Base-by-base conservation (phyloP, 2,888 invertebrate species). In the Hemaris fuciformis region DNA sequence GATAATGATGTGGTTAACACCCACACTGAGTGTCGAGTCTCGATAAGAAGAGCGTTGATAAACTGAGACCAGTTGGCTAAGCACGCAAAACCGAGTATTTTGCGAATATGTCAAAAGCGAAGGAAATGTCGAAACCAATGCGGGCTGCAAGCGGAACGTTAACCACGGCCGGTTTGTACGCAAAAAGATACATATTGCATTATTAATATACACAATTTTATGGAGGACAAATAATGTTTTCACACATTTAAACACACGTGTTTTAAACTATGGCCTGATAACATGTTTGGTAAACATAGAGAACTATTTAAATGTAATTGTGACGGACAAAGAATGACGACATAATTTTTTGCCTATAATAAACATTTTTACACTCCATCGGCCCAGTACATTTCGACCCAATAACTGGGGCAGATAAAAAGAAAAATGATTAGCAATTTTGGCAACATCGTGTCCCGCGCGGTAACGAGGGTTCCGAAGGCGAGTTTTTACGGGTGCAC, bases 401-500 rank as follows among this genome's bases (percentile, higher is more conserved):
- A 18, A 53, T 31, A 53, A 53, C 48, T 31, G 15, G 18, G 53
- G 18, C 2, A 10, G 27, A 53, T 53, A 53, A 53, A 53, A 31
- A 18, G 31, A 53, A 53, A 53, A 31, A 53, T 53, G 53, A 53
- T 53, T 53, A 53, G 53, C 31, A 53, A 53, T 53, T 53, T 53
- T 10, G 53, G 27, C 53, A 27, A 27, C 53, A 53, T 53, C 23
- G 25, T 23, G 38, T 38, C 34, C 60, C 38, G 38, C 1, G 25
- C 18, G 23, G 20, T 57, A 57, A 46, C 18, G 57, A 58, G 46
- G 15, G 22, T 57, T 34, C 46, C 18, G 20, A 45, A 62, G 65
- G 66, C 62, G 66, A 68, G 67, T 71, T 68, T 68, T 73, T 59
- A 64, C 41, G 53, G 58, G 61, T 48, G 58, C 53, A 25, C 38